A percentile compares a stretch with the other conserved stretches of the same genome.
Evolutionary conservation across 2,113 vertebrate species (phyloP).

Genomic region (Picathartes gymnocephalus): DNA sequence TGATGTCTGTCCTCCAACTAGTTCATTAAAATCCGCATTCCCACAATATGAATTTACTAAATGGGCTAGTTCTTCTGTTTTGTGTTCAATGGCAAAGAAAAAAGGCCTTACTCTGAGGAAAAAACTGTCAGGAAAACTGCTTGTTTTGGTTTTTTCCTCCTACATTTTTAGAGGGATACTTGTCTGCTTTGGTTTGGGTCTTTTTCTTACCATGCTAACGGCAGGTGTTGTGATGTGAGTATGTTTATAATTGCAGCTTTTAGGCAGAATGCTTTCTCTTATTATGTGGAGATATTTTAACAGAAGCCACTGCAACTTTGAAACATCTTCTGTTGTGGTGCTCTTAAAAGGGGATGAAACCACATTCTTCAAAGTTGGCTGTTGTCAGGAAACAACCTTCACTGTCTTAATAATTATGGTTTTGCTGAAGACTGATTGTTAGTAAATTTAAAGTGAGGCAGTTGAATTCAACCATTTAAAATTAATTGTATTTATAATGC

Average conservation of each 20-base stretch:
- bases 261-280: neutral
- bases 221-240: neutral
- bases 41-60: conserved; percentile 14
- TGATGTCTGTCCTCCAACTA: conserved; percentile 13
- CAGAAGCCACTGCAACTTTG: neutral
- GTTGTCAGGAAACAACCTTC: neutral
- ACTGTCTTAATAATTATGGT: neutral
- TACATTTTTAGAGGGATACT: neutral
- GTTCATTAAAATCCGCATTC: conserved; percentile 24
- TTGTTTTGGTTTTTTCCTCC: rapidly evolving
- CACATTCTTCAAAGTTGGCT: neutral
- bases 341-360: neutral
- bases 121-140: neutral
- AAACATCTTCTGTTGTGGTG: neutral
- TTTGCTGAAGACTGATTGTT: neutral
- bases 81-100: neutral
- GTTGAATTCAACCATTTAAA: neutral
- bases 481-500: neutral
- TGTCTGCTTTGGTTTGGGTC: neutral
- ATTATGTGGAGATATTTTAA: neutral
- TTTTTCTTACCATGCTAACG: neutral
- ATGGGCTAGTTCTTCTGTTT: conserved; percentile 25
- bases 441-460: neutral
- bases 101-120: neutral
- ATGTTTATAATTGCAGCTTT: neutral